Evolutionary conservation across 2,113 vertebrate genomes (phyloP).

Genomic region (Ptychochromis oligacanthus): DNA sequence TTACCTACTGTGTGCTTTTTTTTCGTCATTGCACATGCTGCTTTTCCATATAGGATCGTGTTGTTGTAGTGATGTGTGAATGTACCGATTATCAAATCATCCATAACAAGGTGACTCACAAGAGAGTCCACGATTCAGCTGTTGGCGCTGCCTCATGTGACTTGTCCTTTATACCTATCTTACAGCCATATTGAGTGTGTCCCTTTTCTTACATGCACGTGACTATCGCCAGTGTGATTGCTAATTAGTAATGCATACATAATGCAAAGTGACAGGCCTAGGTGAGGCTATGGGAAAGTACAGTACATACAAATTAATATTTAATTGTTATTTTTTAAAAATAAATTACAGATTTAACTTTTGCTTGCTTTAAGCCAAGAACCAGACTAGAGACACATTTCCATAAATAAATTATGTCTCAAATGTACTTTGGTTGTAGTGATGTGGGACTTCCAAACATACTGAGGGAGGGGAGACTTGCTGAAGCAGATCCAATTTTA

Average conservation of each 20-base stretch:
- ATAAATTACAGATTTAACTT: conserved; percentile 35
- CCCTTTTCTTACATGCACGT: conserved; percentile 50
- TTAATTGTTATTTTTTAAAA: background rate
- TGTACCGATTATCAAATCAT: conserved; percentile 68
- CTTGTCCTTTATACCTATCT: conserved; percentile 56
- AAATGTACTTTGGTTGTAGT: conserved; percentile 53
- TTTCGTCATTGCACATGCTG: background rate
- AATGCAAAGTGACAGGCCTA: conserved; percentile 57
- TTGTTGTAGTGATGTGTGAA: conserved; percentile 57
- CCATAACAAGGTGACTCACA: conserved; percentile 64
- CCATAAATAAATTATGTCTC: conserved; percentile 52
- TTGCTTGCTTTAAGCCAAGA: conserved; percentile 28
- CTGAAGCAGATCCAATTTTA: conserved; percentile 54
- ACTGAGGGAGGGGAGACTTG: conserved; percentile 10
- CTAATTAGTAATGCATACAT: conserved; percentile 37
- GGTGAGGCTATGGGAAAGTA: conserved; percentile 48
- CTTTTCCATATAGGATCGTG: conserved; percentile 35
- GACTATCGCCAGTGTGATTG: conserved; percentile 42
- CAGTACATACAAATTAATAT: conserved; percentile 25
- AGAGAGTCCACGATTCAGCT: conserved; percentile 49
- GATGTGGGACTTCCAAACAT: conserved; percentile 32
- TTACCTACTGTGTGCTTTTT: background rate
- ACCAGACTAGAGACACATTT: conserved; percentile 27
- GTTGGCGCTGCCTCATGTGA: conserved; percentile 41
- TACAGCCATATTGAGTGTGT: conserved; percentile 61